These are phyloP conservation scores for Cebidichthys violaceus DNA, from an alignment of 2,113 vertebrate species.

Conservation along the genomic window DNA sequence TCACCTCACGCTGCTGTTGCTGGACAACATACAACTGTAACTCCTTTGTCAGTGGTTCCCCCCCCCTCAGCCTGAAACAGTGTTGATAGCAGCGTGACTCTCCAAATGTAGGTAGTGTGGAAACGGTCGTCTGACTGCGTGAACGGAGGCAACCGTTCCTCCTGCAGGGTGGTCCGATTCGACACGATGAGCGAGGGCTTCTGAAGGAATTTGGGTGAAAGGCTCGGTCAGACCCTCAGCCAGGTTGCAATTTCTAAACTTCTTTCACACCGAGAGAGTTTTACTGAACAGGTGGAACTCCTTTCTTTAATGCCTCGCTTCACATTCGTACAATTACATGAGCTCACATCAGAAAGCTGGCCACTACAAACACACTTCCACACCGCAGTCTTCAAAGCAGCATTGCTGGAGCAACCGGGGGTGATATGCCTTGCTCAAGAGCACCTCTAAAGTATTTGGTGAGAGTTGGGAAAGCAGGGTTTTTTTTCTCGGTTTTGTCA, in stretches of 20 bases:
- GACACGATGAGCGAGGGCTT: constrained; percentile 39
- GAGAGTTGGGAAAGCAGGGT: constrained; percentile 44
- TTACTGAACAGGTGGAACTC: constrained; percentile 6
- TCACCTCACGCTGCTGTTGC: constrained; percentile 44
- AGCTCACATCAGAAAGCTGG: constrained; percentile 4
- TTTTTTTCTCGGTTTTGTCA: background rate
- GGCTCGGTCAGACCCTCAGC: constrained; percentile 20
- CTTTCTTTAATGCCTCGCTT: constrained; percentile 3
- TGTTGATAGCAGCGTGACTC: constrained; percentile 27
- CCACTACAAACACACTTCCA: constrained; percentile 2
- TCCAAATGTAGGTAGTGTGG: constrained; percentile 27
- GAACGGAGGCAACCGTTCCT: constrained; percentile 21
- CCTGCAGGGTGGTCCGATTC: constrained; percentile 74
- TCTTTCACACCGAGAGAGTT: constrained; percentile 6
- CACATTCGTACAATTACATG: constrained; percentile 23
- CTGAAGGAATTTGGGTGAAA: constrained; percentile 53
- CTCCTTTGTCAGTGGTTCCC: constrained; percentile 20
- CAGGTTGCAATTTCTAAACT: constrained; percentile 33
- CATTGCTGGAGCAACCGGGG: background rate
- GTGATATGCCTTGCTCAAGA: constrained; percentile 9
- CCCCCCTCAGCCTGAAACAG: constrained; percentile 4
- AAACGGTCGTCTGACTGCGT: constrained; percentile 33
- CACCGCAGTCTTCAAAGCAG: constrained; percentile 6
- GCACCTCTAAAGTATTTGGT: constrained; percentile 34
- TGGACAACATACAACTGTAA: constrained; percentile 25